Base-by-base conservation (phyloP, 1,140 invertebrate genomes). In the Berghia stephanieae region DNA sequence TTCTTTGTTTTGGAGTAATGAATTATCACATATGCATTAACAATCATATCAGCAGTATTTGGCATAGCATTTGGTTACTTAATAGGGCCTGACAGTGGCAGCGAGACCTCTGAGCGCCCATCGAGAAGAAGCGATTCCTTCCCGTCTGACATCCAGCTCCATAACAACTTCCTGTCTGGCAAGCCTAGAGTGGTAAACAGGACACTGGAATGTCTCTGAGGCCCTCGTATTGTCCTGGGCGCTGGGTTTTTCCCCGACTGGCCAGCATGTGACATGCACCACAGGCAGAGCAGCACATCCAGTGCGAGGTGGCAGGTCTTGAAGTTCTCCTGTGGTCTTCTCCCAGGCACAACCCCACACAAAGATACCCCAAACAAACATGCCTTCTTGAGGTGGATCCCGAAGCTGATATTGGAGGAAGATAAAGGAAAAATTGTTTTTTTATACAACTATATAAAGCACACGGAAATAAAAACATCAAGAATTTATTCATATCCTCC, bases 291-390 rank as follows among this genome's bases (percentile, higher is more conserved):
- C 67, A 27, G 86, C 85, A 75, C 83, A 88, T 31, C 81, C 83
- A 40, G 81, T 83, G 24, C 84, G 78, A 8, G 87, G 84, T 40
- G 88, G 85, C 8, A 83, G 70, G 79, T 90, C 89, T 57, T 87
- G 82, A 40, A 90, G 80, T 57, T 90, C 88, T 44, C 85, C 85
- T 18, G 85, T 88, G 43, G 87, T 88, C 79, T 89, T 90, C 66
- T 90, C 88, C 86, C 88, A 89, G n/a, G 84, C 80, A 83, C 87
- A 88, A 6, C 88, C 88, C 89, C 89, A 90, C 16, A 90, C 79
- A 70, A 88, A 86, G 46, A 90, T 86, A 27, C 89, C 89, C 79
- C 85, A 87, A 8, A 89, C 81, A 84, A 89, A 90, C 81, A 90
- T 87, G 2, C 89, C 89, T 76, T 90, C 89, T 57, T 86, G 85